Base-by-base conservation (phyloP, 2,888 invertebrate genomes). In the Smittia sp. region DNA sequence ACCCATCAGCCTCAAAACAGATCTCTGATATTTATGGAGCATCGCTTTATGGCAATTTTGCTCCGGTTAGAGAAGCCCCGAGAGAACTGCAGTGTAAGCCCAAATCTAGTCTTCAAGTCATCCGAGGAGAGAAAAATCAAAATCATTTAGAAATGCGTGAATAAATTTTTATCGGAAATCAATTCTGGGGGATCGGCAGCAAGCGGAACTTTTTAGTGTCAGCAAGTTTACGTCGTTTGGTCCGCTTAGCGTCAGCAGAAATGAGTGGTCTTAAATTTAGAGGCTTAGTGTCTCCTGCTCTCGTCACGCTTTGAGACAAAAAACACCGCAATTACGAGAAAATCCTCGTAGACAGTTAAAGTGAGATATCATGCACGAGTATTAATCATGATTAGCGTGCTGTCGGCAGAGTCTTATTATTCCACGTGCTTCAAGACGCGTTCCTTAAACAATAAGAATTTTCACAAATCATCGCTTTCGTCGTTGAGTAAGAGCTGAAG, bases 41-140 rank as follows among this genome's bases (percentile, higher is more conserved):
- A 58, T 58, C 22, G 18, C 3, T 58, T 58, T 58, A 58, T 58
- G 18, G n/a, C 58, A 22, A 22, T 58, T 58, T 58, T 58, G n/a
- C 15, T 46, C 15, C 58, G 58, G 58, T 58, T 58, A 7, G 22
- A 22, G 22, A 18, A 58, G 3, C 18, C 58, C 13, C 58, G 32
- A 46, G 15, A 58, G 68, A 68, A 68, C 22, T 68, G 68, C 68
- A 68, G 22, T 68, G 68, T 68, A 68, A 68, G 68, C 68, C 68
- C n/a, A 22, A 22, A n/a, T 65, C 24, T 68, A 15, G 25, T 41
- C 22, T 41, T 22, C 58, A 58, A 58, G 22, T 58, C 58, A 58
- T 20, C 58, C 22, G 22, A 32, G 46, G n/a, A 46, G n/a, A 32
- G n/a, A 58, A 58, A 22, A 58, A 13, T 58, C 58, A 58, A 58